These are phyloP conservation scores for Amblyraja radiata DNA, from an alignment of 2,797 vertebrate species.

Conservation along the genomic window DNA sequence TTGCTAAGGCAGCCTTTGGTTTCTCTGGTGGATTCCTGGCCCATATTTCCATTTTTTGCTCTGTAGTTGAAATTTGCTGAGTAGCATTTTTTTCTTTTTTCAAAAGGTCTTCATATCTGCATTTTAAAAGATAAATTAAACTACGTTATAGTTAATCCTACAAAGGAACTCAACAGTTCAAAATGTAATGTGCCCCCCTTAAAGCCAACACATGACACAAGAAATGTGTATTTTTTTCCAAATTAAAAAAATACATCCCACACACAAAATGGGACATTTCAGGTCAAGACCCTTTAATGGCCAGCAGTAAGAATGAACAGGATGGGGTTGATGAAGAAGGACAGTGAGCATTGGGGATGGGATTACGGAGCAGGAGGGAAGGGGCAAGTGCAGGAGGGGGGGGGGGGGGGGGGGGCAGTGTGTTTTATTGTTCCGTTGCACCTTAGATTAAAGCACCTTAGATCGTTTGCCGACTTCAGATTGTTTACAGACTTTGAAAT, in stretches of 20 bases:
- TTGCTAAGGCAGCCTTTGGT: slow-evolving; percentile 48
- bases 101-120: slow-evolving; percentile 76
- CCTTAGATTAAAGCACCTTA: too few species aligned
- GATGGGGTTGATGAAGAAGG: too few species aligned
- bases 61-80: slow-evolving; percentile 69
- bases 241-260: not conserved
- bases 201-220: not conserved
- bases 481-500: too few species aligned
- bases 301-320: too few species aligned
- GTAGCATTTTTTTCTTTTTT: slow-evolving; percentile 72
- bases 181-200: not conserved
- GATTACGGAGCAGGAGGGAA: too few species aligned
- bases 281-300: too few species aligned
- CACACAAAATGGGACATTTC: not conserved
- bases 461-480: too few species aligned
- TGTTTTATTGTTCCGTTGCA: too few species aligned
- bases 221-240: not conserved
- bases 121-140: slow-evolving; percentile 33
- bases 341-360: too few species aligned
- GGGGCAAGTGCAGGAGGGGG: too few species aligned
- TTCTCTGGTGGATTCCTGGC: slow-evolving; percentile 51
- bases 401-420: too few species aligned
- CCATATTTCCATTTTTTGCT: slow-evolving; percentile 80
- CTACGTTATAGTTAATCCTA: not conserved
- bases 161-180: not conserved